phyloP scores from a whole-genome alignment of 2,113 vertebrate genomes.

The Pelvicachromis taeniatus region DNA sequence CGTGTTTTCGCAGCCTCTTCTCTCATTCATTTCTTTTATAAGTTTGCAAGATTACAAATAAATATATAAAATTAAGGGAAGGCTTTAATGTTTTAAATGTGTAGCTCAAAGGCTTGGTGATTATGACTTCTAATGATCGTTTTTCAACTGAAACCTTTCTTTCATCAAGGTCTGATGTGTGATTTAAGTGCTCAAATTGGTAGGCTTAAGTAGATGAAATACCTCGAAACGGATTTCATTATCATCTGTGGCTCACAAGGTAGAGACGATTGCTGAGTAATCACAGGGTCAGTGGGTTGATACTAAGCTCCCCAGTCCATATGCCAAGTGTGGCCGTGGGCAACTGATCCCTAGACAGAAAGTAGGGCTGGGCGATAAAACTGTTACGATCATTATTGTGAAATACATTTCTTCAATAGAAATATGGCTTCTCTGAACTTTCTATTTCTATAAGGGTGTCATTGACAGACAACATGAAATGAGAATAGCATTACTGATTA shows the following conservation, averaged over 20 bases:
- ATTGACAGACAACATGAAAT: background rate
- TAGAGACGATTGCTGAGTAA: background rate
- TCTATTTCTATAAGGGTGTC: no score
- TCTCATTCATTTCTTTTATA: background rate
- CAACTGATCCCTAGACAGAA: background rate
- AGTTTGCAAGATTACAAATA: background rate
- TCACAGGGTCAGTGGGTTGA: background rate
- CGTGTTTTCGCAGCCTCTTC: background rate
- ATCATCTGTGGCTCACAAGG: background rate
- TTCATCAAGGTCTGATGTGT: background rate
- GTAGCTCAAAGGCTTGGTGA: background rate
- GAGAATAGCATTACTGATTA: fast-evolving
- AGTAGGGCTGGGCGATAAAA: background rate
- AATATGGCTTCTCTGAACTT: background rate
- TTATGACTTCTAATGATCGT: background rate
- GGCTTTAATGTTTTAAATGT: background rate
- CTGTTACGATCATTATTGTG: background rate
- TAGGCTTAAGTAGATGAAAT: background rate
- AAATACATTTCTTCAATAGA: background rate
- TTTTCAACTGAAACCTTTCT: background rate
- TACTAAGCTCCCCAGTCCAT: background rate
- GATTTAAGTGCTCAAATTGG: background rate
- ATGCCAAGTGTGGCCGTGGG: background rate
- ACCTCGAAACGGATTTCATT: background rate
- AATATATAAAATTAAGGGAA: background rate